Conservation (phyloP, 2,113 vertebrate species). For the Anolis carolinensis region DNA sequence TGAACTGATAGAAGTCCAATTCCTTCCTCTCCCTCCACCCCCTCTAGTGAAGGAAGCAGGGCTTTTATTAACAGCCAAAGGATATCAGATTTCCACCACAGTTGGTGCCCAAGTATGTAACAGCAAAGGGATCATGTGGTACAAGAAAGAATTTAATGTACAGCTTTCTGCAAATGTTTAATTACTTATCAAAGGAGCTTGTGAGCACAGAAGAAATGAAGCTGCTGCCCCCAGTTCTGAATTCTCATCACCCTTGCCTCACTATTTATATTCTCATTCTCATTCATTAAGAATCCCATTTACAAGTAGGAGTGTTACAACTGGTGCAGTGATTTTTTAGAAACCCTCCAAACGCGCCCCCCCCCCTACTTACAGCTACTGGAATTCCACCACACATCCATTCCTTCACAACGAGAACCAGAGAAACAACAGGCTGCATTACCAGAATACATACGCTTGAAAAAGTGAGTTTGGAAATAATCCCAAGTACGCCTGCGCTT, state of each 20-base stretch:
- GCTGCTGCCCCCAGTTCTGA: conserved; percentile 17
- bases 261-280: background rate
- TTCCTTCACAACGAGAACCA: conserved; percentile 26
- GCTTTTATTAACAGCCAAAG: conserved; percentile 50
- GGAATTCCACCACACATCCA: background rate
- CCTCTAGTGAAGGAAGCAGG: conserved; percentile 34
- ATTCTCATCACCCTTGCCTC: background rate
- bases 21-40: conserved; percentile 13
- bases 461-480: background rate
- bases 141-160: conserved; percentile 19
- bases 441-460: background rate
- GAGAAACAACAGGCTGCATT: background rate
- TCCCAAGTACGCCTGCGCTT: background rate
- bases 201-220: conserved; percentile 16
- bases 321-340: background rate
- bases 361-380: background rate
- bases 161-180: conserved; percentile 9
- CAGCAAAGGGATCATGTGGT: background rate
- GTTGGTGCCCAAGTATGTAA: conserved; percentile 29
- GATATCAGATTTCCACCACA: conserved; percentile 40
- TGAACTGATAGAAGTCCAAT: conserved; percentile 24
- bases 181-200: conserved; percentile 44
- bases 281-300: background rate
- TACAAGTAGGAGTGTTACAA: conserved; percentile 8
- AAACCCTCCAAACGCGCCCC: background rate